A percentile compares a stretch with the other conserved stretches of the same genome.
Conservation (phyloP, 2,113 vertebrate species). For the Poicephalus gulielmi region DNA sequence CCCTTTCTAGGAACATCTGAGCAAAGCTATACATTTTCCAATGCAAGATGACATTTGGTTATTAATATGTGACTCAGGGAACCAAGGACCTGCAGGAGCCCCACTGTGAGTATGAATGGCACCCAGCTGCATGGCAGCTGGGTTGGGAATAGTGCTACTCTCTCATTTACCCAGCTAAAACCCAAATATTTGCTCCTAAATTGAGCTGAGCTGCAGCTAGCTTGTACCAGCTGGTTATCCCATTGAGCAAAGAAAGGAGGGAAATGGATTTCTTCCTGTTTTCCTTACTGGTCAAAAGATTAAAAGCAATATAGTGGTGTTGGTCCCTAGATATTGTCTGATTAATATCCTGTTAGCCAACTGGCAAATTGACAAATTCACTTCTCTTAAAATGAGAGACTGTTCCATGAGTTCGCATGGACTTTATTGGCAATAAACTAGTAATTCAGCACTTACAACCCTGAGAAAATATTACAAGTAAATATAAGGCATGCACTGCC, state of each 20-base stretch:
- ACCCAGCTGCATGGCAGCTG: neutral
- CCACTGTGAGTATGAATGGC: neutral
- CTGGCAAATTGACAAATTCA: constrained; percentile 6
- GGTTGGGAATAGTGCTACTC: neutral
- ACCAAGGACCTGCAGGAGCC: neutral
- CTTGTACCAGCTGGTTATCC: constrained; percentile 18
- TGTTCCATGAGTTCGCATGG: neutral
- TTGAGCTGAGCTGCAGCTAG: neutral
- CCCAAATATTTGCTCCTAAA: constrained; percentile 49
- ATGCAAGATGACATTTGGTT: neutral
- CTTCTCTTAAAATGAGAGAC: neutral
- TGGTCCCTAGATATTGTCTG: constrained; percentile 39
- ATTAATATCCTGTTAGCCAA: constrained; percentile 51
- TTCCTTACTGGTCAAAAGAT: constrained; percentile 54
- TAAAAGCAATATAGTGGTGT: constrained; percentile 60
- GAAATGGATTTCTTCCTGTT: constrained; percentile 69
- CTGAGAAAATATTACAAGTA: constrained; percentile 12
- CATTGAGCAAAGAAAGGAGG: constrained; percentile 45
- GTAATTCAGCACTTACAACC: constrained; percentile 11
- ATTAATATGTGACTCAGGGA: neutral
- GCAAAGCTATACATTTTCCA: neutral
- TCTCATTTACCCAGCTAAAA: constrained; percentile 21
- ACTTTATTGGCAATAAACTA: constrained; percentile 11
- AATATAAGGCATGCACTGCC: neutral
- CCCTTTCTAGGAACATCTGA: neutral